Evolutionary conservation across 2,113 vertebrate species (phyloP), one percentile per base, ranked within the genome.

Genomic region (Zosterops japonicus): DNA sequence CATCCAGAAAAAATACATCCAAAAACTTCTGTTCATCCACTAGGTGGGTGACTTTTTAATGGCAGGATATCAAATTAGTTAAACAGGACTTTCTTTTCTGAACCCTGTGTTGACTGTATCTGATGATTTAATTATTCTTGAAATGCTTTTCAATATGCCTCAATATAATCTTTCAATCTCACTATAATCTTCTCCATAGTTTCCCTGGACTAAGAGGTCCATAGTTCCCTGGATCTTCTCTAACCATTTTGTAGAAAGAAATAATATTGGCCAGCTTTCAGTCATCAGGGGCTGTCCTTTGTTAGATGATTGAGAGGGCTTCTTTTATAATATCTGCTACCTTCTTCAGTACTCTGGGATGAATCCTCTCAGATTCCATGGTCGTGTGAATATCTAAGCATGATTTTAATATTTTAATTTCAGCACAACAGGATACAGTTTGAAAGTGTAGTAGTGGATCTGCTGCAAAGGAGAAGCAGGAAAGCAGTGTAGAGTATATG

Each of bases 1-100:
- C 53, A 61, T n/a, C 15, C 12, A 28, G 15, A 42, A 57, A 57
- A 74, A 76, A 20, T 11, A 16, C 16, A 29, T 65, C 29, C 9
- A 57, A 25, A 5, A 19, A 20, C 14, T 46, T 78, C 22, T 0
- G 0, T 69, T 87, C 23, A n/a, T 78, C 8, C 39, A 53, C 18
- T 68, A 23, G 27, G 14, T 18, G 22, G 9, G 9, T 46, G 46
- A 28, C 33, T 14, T 68, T 31, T 47, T n/a, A 18, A n/a, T 3
- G 55, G 23, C 15, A 55, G 4, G 24, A 39, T n/a, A 70, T 47
- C 12, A 39, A 47, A 29, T 20, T 20, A 39, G 33, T 29, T 70
- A 29, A 70, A 39, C 2, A 61, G 19, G 7, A 14, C 41, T 53
- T 87, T 39, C 12, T 31, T 53, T 87, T 78, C 15, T n/a, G 33